A percentile compares a stretch with the other conserved stretches of the same genome.
These are phyloP conservation scores for Xanthostigma xanthostigma DNA, from an alignment of 2,888 invertebrate genomes.

Conservation along the genomic window DNA sequence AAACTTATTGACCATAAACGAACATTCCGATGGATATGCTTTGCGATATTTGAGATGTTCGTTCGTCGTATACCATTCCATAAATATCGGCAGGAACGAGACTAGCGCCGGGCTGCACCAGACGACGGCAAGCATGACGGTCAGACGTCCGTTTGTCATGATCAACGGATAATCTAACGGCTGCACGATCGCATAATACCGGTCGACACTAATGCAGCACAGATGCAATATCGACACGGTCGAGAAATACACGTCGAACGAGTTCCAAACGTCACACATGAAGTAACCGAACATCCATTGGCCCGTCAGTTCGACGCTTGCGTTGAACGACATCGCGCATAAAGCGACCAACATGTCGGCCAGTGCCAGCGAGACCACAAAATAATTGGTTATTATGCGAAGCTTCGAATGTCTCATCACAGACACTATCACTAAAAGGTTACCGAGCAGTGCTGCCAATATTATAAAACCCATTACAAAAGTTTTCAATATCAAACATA, in stretches of 20 bases:
- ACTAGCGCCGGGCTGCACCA: constrained; percentile 88
- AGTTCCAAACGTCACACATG: constrained; percentile 94
- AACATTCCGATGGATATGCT: constrained; percentile 56
- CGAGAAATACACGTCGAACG: constrained; percentile 87
- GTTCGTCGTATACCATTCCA: constrained; percentile 86
- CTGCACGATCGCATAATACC: constrained; percentile 86
- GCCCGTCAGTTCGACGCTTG: constrained; percentile 71
- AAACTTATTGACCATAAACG: constrained; percentile 71
- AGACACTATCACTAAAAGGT: constrained; percentile 75
- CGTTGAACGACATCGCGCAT: constrained; percentile 89
- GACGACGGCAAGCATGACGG: constrained; percentile 71
- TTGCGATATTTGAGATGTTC: constrained; percentile 57
- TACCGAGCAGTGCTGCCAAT: constrained; percentile 76
- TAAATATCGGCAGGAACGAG: constrained; percentile 87
- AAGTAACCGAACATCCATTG: constrained; percentile 80
- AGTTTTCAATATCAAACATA: constrained; percentile 33
- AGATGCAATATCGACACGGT: constrained; percentile 86
- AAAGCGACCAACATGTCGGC: constrained; percentile 91
- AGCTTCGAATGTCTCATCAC: constrained; percentile 65
- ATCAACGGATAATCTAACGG: constrained; percentile 86
- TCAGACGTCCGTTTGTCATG: constrained; percentile 72
- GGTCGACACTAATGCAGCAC: constrained; percentile 63
- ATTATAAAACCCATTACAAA: constrained; percentile 81
- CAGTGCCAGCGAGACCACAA: constrained; percentile 85
- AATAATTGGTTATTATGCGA: constrained; percentile 84